Evolutionary conservation across 2,113 vertebrate species (phyloP).

Genomic region (Cepphus grylle): DNA sequence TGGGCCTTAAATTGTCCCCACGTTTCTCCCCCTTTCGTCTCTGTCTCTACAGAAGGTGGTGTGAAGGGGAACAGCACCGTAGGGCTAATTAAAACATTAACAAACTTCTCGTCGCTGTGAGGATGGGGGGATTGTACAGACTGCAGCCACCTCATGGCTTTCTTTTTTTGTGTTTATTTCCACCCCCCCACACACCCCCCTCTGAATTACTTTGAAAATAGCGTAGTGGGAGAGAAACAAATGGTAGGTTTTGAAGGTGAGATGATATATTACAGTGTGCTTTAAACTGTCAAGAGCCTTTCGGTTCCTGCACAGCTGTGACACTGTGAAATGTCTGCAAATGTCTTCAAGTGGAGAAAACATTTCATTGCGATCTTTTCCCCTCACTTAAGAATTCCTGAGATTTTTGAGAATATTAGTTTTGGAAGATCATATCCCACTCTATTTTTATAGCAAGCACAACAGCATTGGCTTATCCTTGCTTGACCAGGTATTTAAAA

Average conservation of each 20-base stretch:
- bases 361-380: slow-evolving; percentile 40
- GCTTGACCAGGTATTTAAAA: slow-evolving; percentile 68
- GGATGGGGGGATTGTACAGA: background rate
- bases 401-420: slow-evolving; percentile 64
- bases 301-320: slow-evolving; percentile 4
- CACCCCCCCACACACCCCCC: background rate
- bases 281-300: slow-evolving; percentile 18
- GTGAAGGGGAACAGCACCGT: background rate
- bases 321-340: slow-evolving; percentile 15
- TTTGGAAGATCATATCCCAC: slow-evolving; percentile 63
- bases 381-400: slow-evolving; percentile 52
- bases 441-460: slow-evolving; percentile 71
- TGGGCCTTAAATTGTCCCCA: background rate
- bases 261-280: background rate
- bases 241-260: background rate
- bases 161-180: background rate
- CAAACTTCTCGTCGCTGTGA: background rate
- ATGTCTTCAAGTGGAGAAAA: slow-evolving; percentile 46
- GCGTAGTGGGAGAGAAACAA: background rate
- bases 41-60: background rate
- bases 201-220: background rate
- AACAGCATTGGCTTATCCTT: slow-evolving; percentile 66
- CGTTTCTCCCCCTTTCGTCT: background rate
- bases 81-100: background rate
- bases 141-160: background rate